Evolutionary conservation across 2,797 vertebrate species (phyloP).

Genomic region (Loriculus beryllinus): DNA sequence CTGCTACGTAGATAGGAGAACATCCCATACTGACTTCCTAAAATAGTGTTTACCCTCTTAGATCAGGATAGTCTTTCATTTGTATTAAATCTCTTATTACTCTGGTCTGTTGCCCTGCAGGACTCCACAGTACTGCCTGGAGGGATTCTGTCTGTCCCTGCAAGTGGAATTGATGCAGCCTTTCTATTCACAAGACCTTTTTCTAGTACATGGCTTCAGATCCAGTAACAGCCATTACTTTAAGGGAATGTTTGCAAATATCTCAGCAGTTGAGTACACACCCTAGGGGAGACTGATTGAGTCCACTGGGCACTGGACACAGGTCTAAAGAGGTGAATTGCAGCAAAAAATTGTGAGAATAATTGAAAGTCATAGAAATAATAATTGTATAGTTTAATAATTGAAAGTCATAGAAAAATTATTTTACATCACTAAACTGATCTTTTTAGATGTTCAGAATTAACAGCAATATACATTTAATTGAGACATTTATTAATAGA

Average conservation of each 20-base stretch:
- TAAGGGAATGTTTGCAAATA: background rate
- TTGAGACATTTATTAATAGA: background rate
- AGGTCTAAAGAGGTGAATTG: background rate
- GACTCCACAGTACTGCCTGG: accelerated
- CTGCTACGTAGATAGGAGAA: background rate
- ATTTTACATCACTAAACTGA: background rate
- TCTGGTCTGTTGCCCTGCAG: background rate
- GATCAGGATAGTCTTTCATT: background rate
- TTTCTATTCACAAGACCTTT: background rate
- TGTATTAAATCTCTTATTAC: background rate
- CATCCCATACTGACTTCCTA: background rate
- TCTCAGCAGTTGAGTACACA: background rate
- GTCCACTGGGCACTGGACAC: background rate
- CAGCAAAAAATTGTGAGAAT: background rate
- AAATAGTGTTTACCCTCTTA: background rate
- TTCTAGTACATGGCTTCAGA: background rate
- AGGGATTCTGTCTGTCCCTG: background rate
- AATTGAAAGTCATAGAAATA: background rate
- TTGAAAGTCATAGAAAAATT: background rate
- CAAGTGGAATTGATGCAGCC: background rate
- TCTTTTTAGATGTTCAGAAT: background rate
- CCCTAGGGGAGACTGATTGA: background rate
- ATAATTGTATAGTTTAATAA: no score
- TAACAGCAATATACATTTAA: background rate
- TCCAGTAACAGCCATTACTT: background rate